Conservation (phyloP, 2,113 vertebrate genomes). For the Agapornis roseicollis region DNA sequence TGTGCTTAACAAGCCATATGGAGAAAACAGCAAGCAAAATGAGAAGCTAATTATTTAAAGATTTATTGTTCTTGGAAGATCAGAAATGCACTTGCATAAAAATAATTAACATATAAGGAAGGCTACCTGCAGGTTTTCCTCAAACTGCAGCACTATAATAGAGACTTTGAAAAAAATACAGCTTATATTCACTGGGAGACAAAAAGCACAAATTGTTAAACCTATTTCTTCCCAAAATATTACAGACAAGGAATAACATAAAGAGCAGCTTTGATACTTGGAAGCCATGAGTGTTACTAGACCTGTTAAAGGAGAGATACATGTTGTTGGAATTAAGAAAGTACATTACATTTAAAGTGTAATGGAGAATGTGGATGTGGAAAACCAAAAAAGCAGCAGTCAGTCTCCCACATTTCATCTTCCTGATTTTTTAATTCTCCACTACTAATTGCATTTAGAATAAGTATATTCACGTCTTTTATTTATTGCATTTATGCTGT, state of each 20-base stretch:
- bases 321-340: background rate
- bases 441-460: background rate
- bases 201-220: background rate
- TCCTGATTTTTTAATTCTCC: background rate
- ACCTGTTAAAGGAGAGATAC: background rate
- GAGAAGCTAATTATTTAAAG: slow-evolving; percentile 31
- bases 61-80: slow-evolving; percentile 29
- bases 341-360: background rate
- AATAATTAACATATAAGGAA: background rate
- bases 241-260: background rate
- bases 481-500: background rate
- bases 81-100: background rate
- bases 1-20: slow-evolving; percentile 4
- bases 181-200: background rate
- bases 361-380: background rate
- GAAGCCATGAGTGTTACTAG: background rate
- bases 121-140: background rate
- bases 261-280: background rate
- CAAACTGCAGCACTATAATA: background rate
- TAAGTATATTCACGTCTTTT: background rate
- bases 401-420: background rate
- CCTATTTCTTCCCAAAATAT: background rate
- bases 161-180: background rate
- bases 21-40: slow-evolving; percentile 8
- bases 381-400: background rate